phyloP scores from a whole-genome alignment of 2,888 invertebrate genomes.

The Norana najaformis region DNA sequence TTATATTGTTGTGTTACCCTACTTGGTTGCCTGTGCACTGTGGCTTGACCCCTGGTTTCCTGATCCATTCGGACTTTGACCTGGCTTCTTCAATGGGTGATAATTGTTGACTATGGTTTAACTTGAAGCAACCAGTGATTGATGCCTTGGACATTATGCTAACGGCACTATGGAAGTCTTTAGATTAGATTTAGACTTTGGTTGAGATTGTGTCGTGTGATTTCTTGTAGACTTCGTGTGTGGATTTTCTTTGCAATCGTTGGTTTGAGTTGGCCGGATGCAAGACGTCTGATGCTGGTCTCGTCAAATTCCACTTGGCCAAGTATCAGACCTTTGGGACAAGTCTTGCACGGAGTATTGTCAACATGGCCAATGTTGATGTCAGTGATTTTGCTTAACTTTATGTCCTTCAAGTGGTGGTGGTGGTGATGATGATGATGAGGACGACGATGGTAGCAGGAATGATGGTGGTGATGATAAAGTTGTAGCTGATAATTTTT shows the following conservation, averaged over 20 bases:
- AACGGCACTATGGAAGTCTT: too few species aligned
- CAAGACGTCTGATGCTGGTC: slow-evolving; percentile 73
- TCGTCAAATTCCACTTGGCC: slow-evolving; percentile 82
- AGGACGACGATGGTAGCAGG: not conserved
- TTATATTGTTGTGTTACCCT: too few species aligned
- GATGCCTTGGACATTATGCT: too few species aligned
- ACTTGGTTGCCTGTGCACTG: too few species aligned
- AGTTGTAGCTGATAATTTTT: too few species aligned
- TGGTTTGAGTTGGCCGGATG: slow-evolving; percentile 81
- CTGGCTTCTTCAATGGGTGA: too few species aligned
- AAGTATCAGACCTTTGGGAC: slow-evolving; percentile 79
- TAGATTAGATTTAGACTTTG: not conserved
- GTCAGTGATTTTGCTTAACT: slow-evolving; percentile 65
- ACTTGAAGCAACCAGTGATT: too few species aligned
- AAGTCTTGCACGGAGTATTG: slow-evolving; percentile 75
- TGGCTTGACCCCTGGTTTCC: too few species aligned
- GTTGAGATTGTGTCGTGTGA: not conserved
- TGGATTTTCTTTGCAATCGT: slow-evolving; percentile 66
- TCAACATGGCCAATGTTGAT: slow-evolving; percentile 82
- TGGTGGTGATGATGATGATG: not conserved
- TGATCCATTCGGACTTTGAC: too few species aligned
- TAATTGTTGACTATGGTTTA: too few species aligned
- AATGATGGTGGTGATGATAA: not conserved
- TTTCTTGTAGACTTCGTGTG: slow-evolving; percentile 18
- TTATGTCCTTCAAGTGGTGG: not conserved